Evolutionary conservation across 2,888 invertebrate species (phyloP).

Genomic region (Cheiracanthium punctorium): DNA sequence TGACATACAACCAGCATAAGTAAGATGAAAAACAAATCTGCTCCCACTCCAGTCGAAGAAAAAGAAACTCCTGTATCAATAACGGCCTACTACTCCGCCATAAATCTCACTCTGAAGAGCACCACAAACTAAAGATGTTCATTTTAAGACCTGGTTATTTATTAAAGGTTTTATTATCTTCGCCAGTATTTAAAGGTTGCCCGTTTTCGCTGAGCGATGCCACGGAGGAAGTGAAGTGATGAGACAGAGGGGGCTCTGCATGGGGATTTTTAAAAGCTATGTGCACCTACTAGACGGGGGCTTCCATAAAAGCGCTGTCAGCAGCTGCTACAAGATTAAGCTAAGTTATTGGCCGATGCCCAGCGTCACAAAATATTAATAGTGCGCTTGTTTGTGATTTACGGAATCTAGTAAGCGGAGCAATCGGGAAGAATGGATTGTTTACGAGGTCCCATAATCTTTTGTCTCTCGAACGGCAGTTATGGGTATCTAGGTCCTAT

Average conservation of each 20-base stretch:
- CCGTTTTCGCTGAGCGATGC: neutral
- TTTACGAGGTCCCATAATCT: neutral
- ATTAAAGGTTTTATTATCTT: conserved; percentile 10
- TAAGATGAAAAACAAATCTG: no score
- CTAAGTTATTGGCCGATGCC: neutral
- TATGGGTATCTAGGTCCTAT: neutral
- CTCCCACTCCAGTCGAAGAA: no score
- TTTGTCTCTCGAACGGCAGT: neutral
- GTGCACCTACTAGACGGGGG: neutral
- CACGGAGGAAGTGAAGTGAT: no score
- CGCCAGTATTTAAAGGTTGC: neutral
- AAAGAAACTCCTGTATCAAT: neutral
- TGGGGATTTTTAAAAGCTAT: neutral
- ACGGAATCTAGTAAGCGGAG: neutral
- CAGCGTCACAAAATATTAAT: neutral
- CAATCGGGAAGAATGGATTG: neutral
- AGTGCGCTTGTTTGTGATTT: conserved; percentile 6
- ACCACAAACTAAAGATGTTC: conserved; percentile 8
- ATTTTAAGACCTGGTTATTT: conserved; percentile 11
- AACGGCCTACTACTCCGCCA: neutral
- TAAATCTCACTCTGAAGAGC: neutral
- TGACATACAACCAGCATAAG: no score
- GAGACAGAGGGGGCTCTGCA: neutral
- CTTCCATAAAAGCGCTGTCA: conserved; percentile 1
- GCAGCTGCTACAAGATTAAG: neutral